phyloP scores from a whole-genome alignment of 2,888 invertebrate species.

The Temnothorax ravouxi region DNA sequence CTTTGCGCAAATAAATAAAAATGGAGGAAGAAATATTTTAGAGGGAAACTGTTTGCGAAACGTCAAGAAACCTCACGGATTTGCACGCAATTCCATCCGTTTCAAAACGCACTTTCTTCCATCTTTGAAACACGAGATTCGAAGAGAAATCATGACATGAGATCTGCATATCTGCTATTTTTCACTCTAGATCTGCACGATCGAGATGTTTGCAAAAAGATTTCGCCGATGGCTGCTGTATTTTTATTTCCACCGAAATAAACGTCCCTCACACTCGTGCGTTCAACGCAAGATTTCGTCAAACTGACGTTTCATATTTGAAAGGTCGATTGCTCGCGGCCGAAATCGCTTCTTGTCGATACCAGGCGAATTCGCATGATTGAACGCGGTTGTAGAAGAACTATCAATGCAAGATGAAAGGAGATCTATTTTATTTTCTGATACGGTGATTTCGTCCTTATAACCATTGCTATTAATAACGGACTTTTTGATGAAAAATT shows the following conservation, averaged over 20 bases:
- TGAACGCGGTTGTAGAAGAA: constrained; percentile 12
- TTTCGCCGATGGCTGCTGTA: constrained; percentile 8
- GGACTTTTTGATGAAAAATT: not conserved
- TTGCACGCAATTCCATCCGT: constrained; percentile 5
- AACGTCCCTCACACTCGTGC: not conserved
- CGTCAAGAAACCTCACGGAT: not conserved
- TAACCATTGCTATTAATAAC: constrained; percentile 11
- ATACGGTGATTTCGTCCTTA: not conserved
- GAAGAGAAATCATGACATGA: not conserved
- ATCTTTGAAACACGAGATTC: not conserved
- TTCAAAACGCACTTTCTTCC: not conserved
- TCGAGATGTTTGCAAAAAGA: constrained; percentile 16
- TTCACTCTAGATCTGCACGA: constrained; percentile 6
- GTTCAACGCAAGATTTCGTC: constrained; percentile 21
- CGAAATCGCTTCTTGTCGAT: constrained; percentile 34
- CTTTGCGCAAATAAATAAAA: not conserved
- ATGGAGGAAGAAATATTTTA: not conserved
- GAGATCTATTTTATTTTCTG: constrained; percentile 1
- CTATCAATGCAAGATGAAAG: constrained; percentile 9
- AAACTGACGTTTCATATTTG: constrained; percentile 18
- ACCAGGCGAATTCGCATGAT: constrained; percentile 26
- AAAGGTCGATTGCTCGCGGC: constrained; percentile 26
- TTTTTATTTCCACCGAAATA: constrained; percentile 40
- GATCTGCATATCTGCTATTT: constrained; percentile 31
- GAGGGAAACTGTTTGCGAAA: not conserved